phyloP scores from a whole-genome alignment of 2,113 vertebrate genomes.

The Zootoca vivipara region DNA sequence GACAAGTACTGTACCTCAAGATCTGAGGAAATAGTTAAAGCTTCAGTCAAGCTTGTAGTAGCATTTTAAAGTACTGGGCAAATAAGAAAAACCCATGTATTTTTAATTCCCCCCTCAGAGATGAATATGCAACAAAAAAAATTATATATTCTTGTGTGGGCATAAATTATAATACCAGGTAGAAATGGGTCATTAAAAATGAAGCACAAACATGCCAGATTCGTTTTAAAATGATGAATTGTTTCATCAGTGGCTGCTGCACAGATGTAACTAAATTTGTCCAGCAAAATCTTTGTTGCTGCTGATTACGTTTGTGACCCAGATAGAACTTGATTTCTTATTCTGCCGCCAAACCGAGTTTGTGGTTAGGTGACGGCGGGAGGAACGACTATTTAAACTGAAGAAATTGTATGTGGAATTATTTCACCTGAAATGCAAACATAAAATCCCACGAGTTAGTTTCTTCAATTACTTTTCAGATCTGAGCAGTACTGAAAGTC shows the following conservation, averaged over 20 bases:
- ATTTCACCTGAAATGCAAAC: constrained; percentile 7
- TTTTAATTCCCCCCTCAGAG: neutral
- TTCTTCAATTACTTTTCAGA: neutral
- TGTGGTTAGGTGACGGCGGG: neutral
- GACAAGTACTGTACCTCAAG: neutral
- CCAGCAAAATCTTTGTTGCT: neutral
- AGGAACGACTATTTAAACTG: neutral
- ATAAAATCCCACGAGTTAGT: neutral
- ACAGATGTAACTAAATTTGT: constrained; percentile 3
- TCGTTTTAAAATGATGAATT: constrained; percentile 26
- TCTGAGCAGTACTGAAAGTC: neutral
- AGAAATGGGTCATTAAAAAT: constrained; percentile 10
- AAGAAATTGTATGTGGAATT: neutral
- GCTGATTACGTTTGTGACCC: neutral
- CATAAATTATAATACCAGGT: neutral
- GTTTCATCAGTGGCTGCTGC: neutral
- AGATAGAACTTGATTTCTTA: constrained; percentile 8
- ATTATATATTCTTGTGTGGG: neutral
- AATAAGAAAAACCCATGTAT: neutral
- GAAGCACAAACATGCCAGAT: neutral
- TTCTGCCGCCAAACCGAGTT: neutral
- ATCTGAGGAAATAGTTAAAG: neutral
- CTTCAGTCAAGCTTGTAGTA: neutral
- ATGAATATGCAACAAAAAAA: neutral
- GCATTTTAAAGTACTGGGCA: neutral